These are phyloP conservation scores for Eubasilissa regina DNA, from an alignment of 1,140 invertebrate species.

Conservation along the genomic window DNA sequence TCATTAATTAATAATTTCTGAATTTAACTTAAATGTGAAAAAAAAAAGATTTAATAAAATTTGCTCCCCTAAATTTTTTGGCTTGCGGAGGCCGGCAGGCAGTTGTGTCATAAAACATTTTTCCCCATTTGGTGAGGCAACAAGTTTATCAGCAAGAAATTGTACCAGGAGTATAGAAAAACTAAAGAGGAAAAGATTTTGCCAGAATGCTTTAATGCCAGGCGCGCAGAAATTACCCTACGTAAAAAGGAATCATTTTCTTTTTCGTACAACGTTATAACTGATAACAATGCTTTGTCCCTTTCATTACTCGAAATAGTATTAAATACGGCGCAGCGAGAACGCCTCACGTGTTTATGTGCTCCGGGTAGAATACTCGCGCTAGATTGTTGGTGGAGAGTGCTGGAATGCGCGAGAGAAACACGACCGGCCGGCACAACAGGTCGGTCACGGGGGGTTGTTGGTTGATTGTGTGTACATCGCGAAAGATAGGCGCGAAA, in stretches of 20 bases:
- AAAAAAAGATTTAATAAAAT: too few species aligned
- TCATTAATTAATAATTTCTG: too few species aligned
- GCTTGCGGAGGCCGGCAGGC: too few species aligned
- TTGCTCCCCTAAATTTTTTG: too few species aligned
- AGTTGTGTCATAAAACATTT: too few species aligned
- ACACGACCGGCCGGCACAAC: neutral
- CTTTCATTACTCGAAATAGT: neutral
- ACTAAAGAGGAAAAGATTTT: neutral
- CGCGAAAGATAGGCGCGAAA: too few species aligned
- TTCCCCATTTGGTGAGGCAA: neutral
- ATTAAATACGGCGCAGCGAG: neutral
- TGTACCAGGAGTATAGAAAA: constrained; percentile 12
- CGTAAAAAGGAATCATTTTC: neutral
- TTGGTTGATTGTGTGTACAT: too few species aligned
- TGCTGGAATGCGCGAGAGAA: constrained; percentile 6
- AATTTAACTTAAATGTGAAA: too few species aligned
- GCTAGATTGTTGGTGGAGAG: constrained; percentile 17
- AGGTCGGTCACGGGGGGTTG: neutral
- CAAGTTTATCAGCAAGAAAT: constrained; percentile 23
- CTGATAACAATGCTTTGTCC: neutral
- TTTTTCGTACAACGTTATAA: neutral
- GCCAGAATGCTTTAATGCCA: neutral
- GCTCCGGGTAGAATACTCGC: constrained; percentile 19
- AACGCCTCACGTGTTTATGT: neutral
- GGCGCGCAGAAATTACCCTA: neutral